Conservation (phyloP, 2,113 vertebrate genomes). For the Australoheros scitulus region DNA sequence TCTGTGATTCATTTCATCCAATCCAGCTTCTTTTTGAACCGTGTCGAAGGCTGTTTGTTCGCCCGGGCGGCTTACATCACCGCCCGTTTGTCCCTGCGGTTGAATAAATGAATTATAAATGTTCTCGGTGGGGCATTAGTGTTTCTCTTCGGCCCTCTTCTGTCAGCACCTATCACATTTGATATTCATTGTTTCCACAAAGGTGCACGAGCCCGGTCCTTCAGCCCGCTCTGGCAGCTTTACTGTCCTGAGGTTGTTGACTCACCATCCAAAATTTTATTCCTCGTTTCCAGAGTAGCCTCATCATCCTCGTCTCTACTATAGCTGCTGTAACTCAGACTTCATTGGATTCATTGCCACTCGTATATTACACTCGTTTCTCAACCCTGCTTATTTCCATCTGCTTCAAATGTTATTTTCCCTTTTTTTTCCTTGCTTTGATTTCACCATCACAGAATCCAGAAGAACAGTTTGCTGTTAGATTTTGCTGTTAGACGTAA, state of each 20-base stretch:
- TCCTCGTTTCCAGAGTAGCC: background rate
- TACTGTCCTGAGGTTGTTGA: background rate
- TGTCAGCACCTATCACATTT: background rate
- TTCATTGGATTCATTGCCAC: background rate
- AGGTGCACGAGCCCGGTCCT: background rate
- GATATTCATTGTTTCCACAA: background rate
- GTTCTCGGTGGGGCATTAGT: background rate
- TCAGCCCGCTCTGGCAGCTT: background rate
- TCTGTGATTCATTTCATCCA: background rate
- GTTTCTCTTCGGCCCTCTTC: background rate
- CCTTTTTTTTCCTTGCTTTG: background rate
- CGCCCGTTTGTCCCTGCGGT: background rate
- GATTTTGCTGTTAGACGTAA: background rate
- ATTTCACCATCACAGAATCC: background rate
- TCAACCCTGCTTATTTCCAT: background rate
- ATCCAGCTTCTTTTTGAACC: background rate
- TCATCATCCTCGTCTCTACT: background rate
- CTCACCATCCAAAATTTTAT: background rate
- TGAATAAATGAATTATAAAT: background rate
- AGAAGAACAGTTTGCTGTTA: background rate
- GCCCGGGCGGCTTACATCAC: background rate
- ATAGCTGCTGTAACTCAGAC: background rate
- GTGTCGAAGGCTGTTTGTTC: fast-evolving
- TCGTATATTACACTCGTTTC: background rate
- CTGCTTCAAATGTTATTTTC: background rate